These are phyloP conservation scores for Brassicogethes aeneus DNA, from an alignment of 2,888 invertebrate genomes.

Conservation along the genomic window DNA sequence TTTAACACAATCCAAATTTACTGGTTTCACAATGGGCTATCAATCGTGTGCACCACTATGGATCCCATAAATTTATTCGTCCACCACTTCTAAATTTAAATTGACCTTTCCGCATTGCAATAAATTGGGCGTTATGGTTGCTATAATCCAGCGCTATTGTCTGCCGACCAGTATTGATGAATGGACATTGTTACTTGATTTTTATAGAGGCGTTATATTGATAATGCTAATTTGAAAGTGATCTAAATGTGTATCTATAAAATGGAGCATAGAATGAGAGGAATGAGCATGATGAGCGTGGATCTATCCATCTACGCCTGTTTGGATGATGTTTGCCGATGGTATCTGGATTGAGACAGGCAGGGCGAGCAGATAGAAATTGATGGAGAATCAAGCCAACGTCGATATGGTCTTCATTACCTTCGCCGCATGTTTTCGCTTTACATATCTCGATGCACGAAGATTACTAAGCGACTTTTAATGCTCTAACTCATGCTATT, in stretches of 20 bases:
- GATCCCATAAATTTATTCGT: background rate
- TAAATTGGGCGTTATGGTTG: conserved; percentile 11
- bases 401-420: conserved; percentile 36
- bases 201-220: too few species aligned
- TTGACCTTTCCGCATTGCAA: conserved; percentile 1
- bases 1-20: too few species aligned
- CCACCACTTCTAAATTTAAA: conserved; percentile 2
- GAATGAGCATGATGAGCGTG: background rate
- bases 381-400: conserved; percentile 26
- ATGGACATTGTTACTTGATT: too few species aligned
- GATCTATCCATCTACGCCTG: conserved; percentile 1
- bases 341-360: conserved; percentile 18
- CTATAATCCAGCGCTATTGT: background rate
- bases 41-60: background rate
- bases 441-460: conserved; percentile 42
- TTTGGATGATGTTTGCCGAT: conserved; percentile 10
- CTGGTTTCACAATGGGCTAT: too few species aligned
- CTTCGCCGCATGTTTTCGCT: conserved; percentile 38
- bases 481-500: conserved; percentile 40
- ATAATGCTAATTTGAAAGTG: too few species aligned
- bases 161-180: too few species aligned
- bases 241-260: too few species aligned
- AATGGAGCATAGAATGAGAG: too few species aligned
- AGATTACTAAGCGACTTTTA: conserved; percentile 39
- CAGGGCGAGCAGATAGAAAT: conserved; percentile 18